Conservation (phyloP, 2,113 vertebrate species). For the Thinocorus orbignyianus region DNA sequence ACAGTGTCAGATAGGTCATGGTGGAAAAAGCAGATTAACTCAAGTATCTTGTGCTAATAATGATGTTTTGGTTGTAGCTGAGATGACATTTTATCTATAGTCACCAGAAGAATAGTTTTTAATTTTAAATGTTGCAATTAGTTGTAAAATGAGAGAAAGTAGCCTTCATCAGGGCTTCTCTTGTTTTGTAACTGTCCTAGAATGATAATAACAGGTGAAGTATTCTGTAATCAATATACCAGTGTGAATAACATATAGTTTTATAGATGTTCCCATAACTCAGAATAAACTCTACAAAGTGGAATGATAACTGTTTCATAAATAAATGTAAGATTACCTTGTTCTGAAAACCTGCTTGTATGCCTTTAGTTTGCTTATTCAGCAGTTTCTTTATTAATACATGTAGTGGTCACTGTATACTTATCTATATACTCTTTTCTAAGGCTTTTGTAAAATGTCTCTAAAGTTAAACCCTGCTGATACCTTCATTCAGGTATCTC, state of each 20-base stretch:
- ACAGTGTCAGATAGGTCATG: not conserved
- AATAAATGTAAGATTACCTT: rapidly evolving
- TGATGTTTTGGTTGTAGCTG: not conserved
- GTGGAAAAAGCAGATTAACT: not conserved
- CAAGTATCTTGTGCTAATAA: slow-evolving; percentile 9
- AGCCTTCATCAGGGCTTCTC: slow-evolving; percentile 54
- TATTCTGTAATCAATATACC: slow-evolving; percentile 79
- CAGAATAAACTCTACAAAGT: slow-evolving; percentile 67
- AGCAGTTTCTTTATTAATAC: not conserved
- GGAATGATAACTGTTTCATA: slow-evolving; percentile 54
- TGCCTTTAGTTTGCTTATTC: not conserved
- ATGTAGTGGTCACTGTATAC: not conserved
- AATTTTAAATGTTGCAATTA: slow-evolving; percentile 79
- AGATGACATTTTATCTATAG: slow-evolving; percentile 49
- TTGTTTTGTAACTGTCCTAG: slow-evolving; percentile 54
- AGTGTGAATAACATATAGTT: slow-evolving; percentile 67
- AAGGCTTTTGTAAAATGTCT: not conserved
- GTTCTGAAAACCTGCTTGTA: not conserved
- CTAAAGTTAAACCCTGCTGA: not conserved
- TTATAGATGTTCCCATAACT: slow-evolving; percentile 72
- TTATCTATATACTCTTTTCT: not conserved
- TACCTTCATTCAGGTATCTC: not conserved
- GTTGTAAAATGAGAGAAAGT: slow-evolving; percentile 70
- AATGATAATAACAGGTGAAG: slow-evolving; percentile 72
- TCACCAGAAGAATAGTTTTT: slow-evolving; percentile 70